Base-by-base conservation (phyloP, 2,113 vertebrate genomes). In the Urocynchramus pylzowi region DNA sequence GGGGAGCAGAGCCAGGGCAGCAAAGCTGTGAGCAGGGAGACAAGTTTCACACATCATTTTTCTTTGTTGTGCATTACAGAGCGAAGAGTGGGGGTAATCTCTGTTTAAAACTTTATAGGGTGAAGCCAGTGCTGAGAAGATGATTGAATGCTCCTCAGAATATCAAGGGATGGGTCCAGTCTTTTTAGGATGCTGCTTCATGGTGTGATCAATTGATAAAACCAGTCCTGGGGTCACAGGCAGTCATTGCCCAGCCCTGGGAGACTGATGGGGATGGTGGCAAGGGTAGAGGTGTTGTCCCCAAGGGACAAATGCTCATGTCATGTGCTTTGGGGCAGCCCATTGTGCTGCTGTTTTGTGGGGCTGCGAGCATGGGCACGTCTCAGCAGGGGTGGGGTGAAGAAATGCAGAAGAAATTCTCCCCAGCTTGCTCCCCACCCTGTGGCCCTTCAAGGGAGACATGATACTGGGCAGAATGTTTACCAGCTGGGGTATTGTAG, bases 351-450 rank as follows among this genome's bases (percentile, higher is more conserved):
- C 45, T 0, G 1, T 27, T 57, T 3, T 0, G 7, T 41, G 56
- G 23, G 20, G 12, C 65, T 79, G 52, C n/a, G 35, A 63, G 10
- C 8, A 6, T 1, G 9, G 60, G 20, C 45, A 13, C 0, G 0
- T 59, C 42, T 82, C 31, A 20, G 64, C 9, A 4, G 74, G 22
- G 18, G 2, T 4, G 13, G 42, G 37, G 17, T 33, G 56, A 84
- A 50, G 42, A 54, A 31, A 67, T 33, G 16, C 31, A 52, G 73
- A 39, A 26, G 31, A 84, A 89, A 53, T 61, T 27, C 42, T 73
- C 35, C 18, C 33, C 8, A 15, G 56, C 26, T 79, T 65, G 27
- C 22, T 69, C 24, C 20, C 1, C 16, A 50, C 5, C 42, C 20
- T 35, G 28, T 42, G 56, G 35, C 14, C 39, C 24, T 67, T 70